Conservation (phyloP, 2,888 invertebrate genomes). For the Empis livida region DNA sequence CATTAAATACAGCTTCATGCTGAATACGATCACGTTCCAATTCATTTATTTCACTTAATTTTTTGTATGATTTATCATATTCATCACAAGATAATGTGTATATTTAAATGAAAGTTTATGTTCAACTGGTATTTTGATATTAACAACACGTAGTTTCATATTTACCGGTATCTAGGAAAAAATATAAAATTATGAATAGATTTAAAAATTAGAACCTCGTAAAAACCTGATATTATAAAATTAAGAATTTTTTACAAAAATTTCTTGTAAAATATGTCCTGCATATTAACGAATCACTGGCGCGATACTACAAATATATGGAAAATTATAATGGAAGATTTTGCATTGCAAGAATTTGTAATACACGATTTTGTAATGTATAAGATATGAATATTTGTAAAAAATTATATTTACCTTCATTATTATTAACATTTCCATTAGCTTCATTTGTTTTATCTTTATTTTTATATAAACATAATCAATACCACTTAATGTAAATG, state of each 20-base stretch:
- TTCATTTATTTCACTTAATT: conserved; percentile 45
- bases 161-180: conserved; percentile 35
- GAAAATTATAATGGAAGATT: no score
- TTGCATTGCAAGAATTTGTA: no score
- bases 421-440: conserved; percentile 29
- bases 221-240: no score
- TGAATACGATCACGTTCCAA: conserved; percentile 64
- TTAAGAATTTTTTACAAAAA: no score
- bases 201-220: no score
- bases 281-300: no score
- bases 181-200: not conserved
- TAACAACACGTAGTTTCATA: conserved; percentile 51
- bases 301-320: no score
- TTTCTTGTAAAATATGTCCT: no score
- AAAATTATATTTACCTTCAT: conserved; percentile 10
- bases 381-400: no score
- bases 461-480: conserved; percentile 80
- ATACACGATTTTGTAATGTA: no score
- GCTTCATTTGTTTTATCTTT: conserved; percentile 26
- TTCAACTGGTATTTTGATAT: conserved; percentile 62
- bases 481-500: conserved; percentile 65
- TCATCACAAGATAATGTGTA: conserved; percentile 50
- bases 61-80: conserved; percentile 41
- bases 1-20: conserved; percentile 80
- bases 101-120: conserved; percentile 50